Evolutionary conservation across 2,113 vertebrate species (phyloP).

Genomic region (Charina bottae): DNA sequence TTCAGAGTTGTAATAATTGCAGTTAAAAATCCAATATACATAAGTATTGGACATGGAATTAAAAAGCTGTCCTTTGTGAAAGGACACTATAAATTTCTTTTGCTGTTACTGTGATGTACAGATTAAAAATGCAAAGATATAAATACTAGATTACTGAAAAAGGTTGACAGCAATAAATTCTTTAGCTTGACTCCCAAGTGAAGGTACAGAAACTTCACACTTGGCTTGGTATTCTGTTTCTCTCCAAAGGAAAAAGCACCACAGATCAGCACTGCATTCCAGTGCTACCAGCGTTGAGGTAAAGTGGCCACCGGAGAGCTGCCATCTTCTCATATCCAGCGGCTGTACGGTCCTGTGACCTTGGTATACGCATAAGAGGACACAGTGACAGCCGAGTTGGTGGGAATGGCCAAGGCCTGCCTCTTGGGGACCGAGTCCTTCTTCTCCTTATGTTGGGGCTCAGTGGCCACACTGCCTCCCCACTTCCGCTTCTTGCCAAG

Average conservation of each 20-base stretch:
- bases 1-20: conserved; percentile 59
- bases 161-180: conserved; percentile 68
- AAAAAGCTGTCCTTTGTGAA: conserved; percentile 78
- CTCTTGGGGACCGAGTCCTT: conserved; percentile 84
- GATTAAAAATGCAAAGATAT: conserved; percentile 79
- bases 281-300: conserved; percentile 78
- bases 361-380: conserved; percentile 96
- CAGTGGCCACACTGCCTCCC: conserved; percentile 72
- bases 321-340: conserved; percentile 84
- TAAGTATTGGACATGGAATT: conserved; percentile 76
- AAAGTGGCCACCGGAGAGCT: conserved; percentile 65
- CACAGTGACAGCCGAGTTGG: conserved; percentile 91
- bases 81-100: conserved; percentile 71
- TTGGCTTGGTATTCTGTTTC: conserved; percentile 62
- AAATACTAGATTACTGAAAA: conserved; percentile 79
- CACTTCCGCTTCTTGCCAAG: conserved; percentile 95
- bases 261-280: conserved; percentile 69
- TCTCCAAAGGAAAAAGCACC: conserved; percentile 81
- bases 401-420: conserved; percentile 85
- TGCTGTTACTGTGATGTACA: conserved; percentile 64
- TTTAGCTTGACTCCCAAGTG: conserved; percentile 53
- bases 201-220: conserved; percentile 58
- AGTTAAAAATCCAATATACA: conserved; percentile 78
- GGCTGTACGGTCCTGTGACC: conserved; percentile 97
- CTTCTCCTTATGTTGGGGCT: conserved; percentile 78